Percentiles rank a stretch among this genome's conserved stretches.
These are phyloP conservation scores for Semaprochilodus insignis DNA, from an alignment of 2,797 vertebrate genomes.

Conservation along the genomic window DNA sequence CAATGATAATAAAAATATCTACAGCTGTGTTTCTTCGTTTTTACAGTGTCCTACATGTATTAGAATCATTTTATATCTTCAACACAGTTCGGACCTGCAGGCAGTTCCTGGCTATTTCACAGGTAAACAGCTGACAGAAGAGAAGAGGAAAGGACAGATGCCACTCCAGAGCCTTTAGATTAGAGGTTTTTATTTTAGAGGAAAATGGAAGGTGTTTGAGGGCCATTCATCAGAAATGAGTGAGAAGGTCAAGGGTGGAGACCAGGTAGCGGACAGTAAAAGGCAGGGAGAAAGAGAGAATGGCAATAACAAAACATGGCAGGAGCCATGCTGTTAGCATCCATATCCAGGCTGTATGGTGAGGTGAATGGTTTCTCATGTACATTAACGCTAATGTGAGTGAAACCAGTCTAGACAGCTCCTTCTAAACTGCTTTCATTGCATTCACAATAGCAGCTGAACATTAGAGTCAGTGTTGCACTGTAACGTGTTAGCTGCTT, in stretches of 20 bases:
- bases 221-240: not conserved
- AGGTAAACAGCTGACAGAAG: not conserved
- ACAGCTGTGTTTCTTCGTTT: no score
- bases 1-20: no score
- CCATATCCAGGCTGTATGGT: slow-evolving; percentile 31
- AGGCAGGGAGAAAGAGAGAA: not conserved
- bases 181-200: slow-evolving; percentile 26
- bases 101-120: no score
- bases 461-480: not conserved
- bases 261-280: slow-evolving; percentile 15
- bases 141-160: not conserved
- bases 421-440: slow-evolving; percentile 13
- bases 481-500: slow-evolving; percentile 8
- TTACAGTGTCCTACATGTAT: no score
- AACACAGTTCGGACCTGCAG: no score
- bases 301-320: slow-evolving; percentile 14
- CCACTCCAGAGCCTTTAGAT: not conserved
- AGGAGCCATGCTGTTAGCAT: slow-evolving; percentile 21
- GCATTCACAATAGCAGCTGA: slow-evolving; percentile 6
- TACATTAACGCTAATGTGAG: slow-evolving; percentile 21
- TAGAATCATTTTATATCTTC: no score
- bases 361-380: slow-evolving; percentile 2
- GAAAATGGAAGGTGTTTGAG: not conserved
- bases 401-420: slow-evolving; percentile 24
- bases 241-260: not conserved